Percentiles rank a stretch among this genome's conserved stretches.
Evolutionary conservation across 2,113 vertebrate species (phyloP).

Genomic region (Myotis davidii): DNA sequence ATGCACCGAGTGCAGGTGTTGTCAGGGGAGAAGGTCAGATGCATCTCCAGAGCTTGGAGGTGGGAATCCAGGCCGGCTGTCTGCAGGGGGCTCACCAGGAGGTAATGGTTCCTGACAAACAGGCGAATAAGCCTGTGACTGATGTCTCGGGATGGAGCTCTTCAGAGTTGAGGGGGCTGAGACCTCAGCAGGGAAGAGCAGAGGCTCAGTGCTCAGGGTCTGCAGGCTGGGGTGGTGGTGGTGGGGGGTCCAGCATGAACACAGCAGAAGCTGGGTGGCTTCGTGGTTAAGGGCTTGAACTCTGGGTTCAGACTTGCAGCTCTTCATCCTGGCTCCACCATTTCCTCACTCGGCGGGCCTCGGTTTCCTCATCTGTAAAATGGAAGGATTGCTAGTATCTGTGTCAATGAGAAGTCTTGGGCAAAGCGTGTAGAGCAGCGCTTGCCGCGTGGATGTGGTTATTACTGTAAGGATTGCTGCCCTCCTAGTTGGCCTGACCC

Average conservation of each 20-base stretch:
- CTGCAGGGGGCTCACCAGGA: background rate
- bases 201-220: background rate
- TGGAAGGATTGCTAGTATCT: background rate
- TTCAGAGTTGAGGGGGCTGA: background rate
- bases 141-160: background rate
- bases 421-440: background rate
- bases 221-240: background rate
- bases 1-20: rapidly evolving
- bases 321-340: background rate
- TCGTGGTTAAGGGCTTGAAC: background rate
- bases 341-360: background rate
- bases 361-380: background rate
- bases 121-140: background rate
- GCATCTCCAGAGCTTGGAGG: background rate
- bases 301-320: background rate
- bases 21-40: background rate
- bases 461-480: background rate
- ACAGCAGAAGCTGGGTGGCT: background rate
- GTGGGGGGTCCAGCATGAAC: too few species aligned
- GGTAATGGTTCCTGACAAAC: background rate
- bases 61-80: background rate
- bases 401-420: background rate
- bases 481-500: background rate
- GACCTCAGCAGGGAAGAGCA: background rate
- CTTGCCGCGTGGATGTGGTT: background rate